A percentile compares a stretch with the other conserved stretches of the same genome.
phyloP scores from a whole-genome alignment of 2,113 vertebrate genomes.

The Beaufortia kweichowensis region DNA sequence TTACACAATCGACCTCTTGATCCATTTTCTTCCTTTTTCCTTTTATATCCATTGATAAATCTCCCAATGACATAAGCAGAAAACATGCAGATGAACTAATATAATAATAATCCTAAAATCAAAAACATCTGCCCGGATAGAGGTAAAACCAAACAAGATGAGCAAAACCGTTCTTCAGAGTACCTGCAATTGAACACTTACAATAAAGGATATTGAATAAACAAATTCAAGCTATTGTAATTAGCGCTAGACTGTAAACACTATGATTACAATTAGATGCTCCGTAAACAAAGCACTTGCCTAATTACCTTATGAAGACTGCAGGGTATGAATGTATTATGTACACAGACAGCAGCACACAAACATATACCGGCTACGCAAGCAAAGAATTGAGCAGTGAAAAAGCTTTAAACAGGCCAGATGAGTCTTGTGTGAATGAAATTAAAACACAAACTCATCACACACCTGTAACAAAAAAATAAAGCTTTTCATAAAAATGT shows the following conservation, averaged over 20 bases:
- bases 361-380: not conserved
- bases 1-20: slow-evolving; percentile 13
- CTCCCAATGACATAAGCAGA: not conserved
- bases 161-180: not conserved
- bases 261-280: slow-evolving; percentile 39
- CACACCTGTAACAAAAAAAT: not conserved
- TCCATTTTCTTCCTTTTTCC: not conserved
- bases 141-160: not conserved
- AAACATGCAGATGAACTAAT: not conserved
- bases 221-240: slow-evolving; percentile 31
- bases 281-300: slow-evolving; percentile 43
- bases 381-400: not conserved
- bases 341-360: not conserved
- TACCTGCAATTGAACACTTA: not conserved
- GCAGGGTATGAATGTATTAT: not conserved
- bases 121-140: not conserved
- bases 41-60: not conserved
- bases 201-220: not conserved
- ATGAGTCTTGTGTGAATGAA: not conserved
- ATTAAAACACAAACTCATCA: not conserved
- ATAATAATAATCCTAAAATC: not conserved
- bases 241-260: slow-evolving; percentile 34
- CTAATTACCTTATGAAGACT: slow-evolving; percentile 33
- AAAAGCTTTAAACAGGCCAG: not conserved
- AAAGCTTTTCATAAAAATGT: no score